A percentile compares a stretch with the other conserved stretches of the same genome.
These are phyloP conservation scores for Oikopleura dioica DNA, from an alignment of 23 tunicate genomes.

Conservation along the genomic window DNA sequence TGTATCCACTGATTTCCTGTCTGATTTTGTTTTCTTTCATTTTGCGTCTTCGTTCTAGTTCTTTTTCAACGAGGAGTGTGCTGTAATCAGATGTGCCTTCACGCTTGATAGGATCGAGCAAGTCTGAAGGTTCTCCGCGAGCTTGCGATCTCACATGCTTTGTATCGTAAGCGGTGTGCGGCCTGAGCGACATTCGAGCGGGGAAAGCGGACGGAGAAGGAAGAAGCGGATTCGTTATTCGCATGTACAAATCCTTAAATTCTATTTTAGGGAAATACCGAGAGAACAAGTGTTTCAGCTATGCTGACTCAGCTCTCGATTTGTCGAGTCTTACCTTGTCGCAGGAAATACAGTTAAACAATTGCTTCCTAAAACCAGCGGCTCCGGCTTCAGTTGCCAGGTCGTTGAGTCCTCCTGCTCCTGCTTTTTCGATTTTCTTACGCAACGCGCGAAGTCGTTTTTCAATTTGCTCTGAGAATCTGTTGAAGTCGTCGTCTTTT, in stretches of 20 bases:
- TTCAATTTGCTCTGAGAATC: background rate
- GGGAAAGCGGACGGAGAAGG: background rate
- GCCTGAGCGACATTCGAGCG: background rate
- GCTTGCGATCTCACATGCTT: no score
- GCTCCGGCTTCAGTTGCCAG: background rate
- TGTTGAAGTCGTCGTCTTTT: background rate
- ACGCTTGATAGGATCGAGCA: background rate
- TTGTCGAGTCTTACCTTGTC: no score
- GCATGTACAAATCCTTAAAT: background rate
- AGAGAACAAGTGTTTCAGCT: no score
- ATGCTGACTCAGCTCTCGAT: no score
- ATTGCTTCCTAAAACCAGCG: background rate
- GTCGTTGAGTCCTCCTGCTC: background rate
- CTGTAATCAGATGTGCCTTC: background rate
- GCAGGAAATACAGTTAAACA: background rate
- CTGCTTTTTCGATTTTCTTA: background rate
- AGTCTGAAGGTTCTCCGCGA: no score
- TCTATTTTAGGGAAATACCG: no score
- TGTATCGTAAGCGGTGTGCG: slow-evolving; percentile 1
- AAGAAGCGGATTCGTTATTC: background rate
- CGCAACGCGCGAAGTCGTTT: background rate
- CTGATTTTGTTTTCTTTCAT: slow-evolving; percentile 8
- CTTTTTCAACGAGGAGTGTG: background rate
- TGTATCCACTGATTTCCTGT: background rate
- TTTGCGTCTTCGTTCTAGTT: background rate